Percentiles rank a stretch among this genome's conserved stretches.
Evolutionary conservation across 2,113 vertebrate species (phyloP).

Genomic region (Sinocyclocheilus rhinocerous): DNA sequence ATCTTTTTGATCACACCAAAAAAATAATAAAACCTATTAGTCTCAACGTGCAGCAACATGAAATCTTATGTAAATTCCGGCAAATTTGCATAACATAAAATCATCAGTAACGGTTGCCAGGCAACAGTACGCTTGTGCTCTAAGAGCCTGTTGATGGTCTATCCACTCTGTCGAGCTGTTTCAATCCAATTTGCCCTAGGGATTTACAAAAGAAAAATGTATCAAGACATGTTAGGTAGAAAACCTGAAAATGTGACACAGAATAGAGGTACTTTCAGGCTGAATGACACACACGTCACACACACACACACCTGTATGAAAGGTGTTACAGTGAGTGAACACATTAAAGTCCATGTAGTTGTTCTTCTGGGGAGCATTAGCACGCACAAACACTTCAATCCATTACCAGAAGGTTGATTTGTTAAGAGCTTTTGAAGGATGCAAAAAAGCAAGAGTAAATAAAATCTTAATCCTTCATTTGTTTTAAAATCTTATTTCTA

Average conservation of each 20-base stretch:
- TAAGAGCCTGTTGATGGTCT: conserved; percentile 52
- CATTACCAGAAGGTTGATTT: background rate
- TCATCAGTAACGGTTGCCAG: conserved; percentile 55
- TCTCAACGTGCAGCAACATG: conserved; percentile 36
- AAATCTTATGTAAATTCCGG: conserved; percentile 51
- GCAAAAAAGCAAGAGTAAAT: background rate
- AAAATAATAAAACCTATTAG: conserved; percentile 31
- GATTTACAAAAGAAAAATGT: conserved; percentile 41
- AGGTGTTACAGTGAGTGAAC: conserved; percentile 33
- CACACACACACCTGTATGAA: conserved; percentile 16
- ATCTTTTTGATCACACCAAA: conserved; percentile 42
- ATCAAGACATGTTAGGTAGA: conserved; percentile 27
- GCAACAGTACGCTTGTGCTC: conserved; percentile 57
- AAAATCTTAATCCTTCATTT: background rate
- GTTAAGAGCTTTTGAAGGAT: background rate
- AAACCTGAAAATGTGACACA: conserved; percentile 30
- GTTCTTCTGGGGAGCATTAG: background rate
- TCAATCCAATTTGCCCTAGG: conserved; percentile 29
- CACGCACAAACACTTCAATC: background rate
- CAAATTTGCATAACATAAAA: conserved; percentile 57
- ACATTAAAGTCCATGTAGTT: conserved; percentile 36
- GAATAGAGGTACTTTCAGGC: background rate
- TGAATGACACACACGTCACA: background rate
- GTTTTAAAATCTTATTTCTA: background rate
- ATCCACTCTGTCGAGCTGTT: conserved; percentile 45